Evolutionary conservation across 2,113 vertebrate species (phyloP).

Genomic region (Pollimyrus isidori): DNA sequence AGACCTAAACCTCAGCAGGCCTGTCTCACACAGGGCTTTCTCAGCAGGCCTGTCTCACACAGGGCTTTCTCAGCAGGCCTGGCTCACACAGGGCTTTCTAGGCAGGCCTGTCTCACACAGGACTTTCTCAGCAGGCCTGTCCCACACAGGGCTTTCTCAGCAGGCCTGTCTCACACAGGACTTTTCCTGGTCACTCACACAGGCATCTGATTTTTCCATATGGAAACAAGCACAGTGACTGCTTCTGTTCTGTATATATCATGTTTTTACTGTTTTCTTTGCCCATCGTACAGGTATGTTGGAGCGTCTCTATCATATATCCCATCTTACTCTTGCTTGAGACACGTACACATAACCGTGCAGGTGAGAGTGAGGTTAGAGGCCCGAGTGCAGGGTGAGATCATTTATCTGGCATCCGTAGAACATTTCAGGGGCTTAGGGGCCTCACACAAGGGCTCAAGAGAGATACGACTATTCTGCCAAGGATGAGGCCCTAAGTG

Average conservation of each 20-base stretch:
- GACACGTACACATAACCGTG: neutral
- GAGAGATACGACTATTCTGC: neutral
- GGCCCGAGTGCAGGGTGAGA: neutral
- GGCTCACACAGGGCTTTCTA: neutral
- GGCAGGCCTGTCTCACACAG: too few species aligned
- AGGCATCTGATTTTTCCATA: neutral
- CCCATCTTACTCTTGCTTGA: neutral
- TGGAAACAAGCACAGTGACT: neutral
- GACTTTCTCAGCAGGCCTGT: too few species aligned
- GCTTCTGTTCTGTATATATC: neutral
- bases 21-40: too few species aligned
- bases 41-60: too few species aligned
- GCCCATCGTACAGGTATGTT: neutral
- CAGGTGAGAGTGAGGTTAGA: neutral
- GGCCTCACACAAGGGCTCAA: neutral
- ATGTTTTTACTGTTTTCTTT: neutral
- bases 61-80: too few species aligned
- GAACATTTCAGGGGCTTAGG: neutral
- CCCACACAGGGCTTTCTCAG: too few species aligned
- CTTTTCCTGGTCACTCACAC: neutral
- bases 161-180: too few species aligned
- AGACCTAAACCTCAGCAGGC: neutral
- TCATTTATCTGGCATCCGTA: neutral
- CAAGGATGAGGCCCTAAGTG: neutral
- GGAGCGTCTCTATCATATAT: neutral